Percentiles rank a stretch among this genome's conserved stretches.
These are phyloP conservation scores for Garra rufa DNA, from an alignment of 2,113 vertebrate genomes.

Conservation along the genomic window DNA sequence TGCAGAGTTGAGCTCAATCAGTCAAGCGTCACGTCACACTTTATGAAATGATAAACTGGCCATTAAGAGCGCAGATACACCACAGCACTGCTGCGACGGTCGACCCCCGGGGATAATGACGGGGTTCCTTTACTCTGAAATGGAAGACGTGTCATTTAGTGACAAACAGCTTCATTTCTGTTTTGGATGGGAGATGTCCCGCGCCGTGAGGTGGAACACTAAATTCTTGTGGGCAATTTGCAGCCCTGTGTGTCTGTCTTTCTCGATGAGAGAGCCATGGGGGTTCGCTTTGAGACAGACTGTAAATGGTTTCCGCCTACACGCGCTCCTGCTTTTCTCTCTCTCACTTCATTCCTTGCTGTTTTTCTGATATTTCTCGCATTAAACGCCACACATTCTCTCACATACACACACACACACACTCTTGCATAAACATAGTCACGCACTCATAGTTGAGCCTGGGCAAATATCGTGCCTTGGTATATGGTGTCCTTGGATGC, in stretches of 20 bases:
- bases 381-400: slow-evolving; percentile 19
- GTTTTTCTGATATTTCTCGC: slow-evolving; percentile 14
- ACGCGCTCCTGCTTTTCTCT: slow-evolving; percentile 64
- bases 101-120: not conserved
- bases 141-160: not conserved
- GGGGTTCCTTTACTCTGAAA: slow-evolving; percentile 2
- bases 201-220: not conserved
- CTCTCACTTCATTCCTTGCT: slow-evolving; percentile 40
- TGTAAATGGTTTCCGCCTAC: slow-evolving; percentile 74
- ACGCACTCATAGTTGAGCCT: not conserved
- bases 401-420: slow-evolving; percentile 10
- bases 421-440: slow-evolving; percentile 37
- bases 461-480: slow-evolving; percentile 21
- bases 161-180: not conserved
- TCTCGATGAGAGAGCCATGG: slow-evolving; percentile 61
- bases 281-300: slow-evolving; percentile 60
- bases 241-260: slow-evolving; percentile 39
- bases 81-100: not conserved
- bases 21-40: not conserved
- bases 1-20: not conserved
- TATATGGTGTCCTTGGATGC: slow-evolving; percentile 46
- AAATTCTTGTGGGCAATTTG: slow-evolving; percentile 14
- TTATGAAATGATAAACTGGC: slow-evolving; percentile 1
- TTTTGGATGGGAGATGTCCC: slow-evolving; percentile 2
- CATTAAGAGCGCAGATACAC: not conserved